Evolutionary conservation across 2,888 invertebrate genomes (phyloP), one percentile per base, ranked within the genome.

Genomic region (Aelia acuminata): DNA sequence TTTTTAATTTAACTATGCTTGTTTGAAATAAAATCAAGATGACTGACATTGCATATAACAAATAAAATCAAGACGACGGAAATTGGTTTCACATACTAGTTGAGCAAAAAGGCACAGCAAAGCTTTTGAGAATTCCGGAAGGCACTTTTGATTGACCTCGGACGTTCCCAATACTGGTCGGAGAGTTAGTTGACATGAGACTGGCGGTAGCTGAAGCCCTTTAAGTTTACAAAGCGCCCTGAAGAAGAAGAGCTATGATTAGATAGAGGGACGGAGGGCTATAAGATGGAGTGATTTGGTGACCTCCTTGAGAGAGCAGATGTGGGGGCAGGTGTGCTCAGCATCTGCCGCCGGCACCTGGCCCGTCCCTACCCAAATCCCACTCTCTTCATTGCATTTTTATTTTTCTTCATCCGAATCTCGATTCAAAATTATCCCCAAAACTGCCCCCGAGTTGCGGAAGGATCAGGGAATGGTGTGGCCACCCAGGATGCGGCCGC

Each of bases 251-350:
- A n/a, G 75, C 80, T 43, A 43, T 47, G 43, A 80, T 80, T 47
- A 80, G 80, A 43, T 43, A 10, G 4, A 43, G 13, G 13, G 43
- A 80, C 43, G 7, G 8, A 13, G 7, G 22, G 39, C 8, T 22
- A 80, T 22, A 80, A 80, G 43, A 80, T 43, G 43, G 43, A 80
- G 63, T 70, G 80, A 80, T 80, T 39, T 47, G 80, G 43, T 43
- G 80, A 80, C 39, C 80, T 80, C 43, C 43, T 43, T 80, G 80
- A 80, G 80, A n/a, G 80, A 80, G 47, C 80, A 80, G 80, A 80
- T 80, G 80, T 80, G n/a, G 43, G 80, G 80, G n/a, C 80, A 80
- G 80, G 80, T 80, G 80, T 43, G 80, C 80, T 1, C 75, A 43
- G 80, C 80, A 80, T 80, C 80, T 80, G 80, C 80, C 43, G 3